These are phyloP conservation scores for Ginglymostoma cirratum DNA, from an alignment of 2,113 vertebrate genomes.

Conservation along the genomic window DNA sequence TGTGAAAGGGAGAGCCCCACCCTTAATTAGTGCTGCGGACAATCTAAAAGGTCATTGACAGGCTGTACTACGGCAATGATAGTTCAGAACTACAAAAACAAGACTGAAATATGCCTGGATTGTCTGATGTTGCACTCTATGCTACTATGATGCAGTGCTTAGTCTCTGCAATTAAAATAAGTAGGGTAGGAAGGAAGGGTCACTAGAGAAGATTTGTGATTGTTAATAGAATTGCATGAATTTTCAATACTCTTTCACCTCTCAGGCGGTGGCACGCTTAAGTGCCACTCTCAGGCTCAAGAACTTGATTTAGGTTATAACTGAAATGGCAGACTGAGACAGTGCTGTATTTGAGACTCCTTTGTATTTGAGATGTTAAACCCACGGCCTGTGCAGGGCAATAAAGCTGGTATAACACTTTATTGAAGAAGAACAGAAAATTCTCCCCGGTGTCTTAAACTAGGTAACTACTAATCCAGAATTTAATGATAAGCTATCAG, in stretches of 20 bases:
- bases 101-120: background rate
- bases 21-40: constrained; percentile 23
- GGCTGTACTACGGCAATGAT: background rate
- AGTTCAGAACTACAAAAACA: background rate
- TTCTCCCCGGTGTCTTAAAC: background rate
- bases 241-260: background rate
- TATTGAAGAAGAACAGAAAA: background rate
- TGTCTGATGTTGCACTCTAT: background rate
- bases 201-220: background rate
- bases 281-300: background rate
- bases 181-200: background rate
- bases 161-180: background rate
- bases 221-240: background rate
- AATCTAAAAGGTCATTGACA: background rate
- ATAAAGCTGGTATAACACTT: background rate
- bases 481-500: background rate
- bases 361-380: background rate
- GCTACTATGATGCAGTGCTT: background rate
- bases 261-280: background rate
- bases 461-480: background rate
- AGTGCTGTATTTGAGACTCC: background rate
- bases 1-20: background rate
- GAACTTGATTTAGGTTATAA: background rate
- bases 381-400: background rate
- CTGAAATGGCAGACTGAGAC: background rate